Percentiles rank a stretch among this genome's conserved stretches.
These are phyloP conservation scores for Aphis gossypii DNA, from an alignment of 1,140 invertebrate species.

Conservation along the genomic window DNA sequence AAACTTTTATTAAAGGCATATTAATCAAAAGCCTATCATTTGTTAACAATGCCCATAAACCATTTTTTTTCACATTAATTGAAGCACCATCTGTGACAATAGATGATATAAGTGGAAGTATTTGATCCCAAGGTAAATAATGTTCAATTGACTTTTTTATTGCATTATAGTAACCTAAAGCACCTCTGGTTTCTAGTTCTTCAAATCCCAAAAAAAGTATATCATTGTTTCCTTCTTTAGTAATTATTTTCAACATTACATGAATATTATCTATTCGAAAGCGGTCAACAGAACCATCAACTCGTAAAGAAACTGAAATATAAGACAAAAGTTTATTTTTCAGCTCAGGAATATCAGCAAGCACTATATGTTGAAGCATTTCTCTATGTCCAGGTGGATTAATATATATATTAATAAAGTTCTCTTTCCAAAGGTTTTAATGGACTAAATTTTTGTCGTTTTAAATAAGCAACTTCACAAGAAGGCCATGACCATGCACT, in stretches of 20 bases:
- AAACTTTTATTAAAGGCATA: not conserved
- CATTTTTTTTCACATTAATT: not conserved
- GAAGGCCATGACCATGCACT: too few species aligned
- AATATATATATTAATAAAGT: not conserved
- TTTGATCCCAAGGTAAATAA: not conserved
- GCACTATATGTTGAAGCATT: not conserved
- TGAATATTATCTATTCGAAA: slow-evolving; percentile 1
- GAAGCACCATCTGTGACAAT: not conserved
- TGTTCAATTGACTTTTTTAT: not conserved
- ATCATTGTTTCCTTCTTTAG: too few species aligned
- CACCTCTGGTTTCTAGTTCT: too few species aligned
- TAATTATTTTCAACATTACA: not conserved
- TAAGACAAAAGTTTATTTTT: not conserved
- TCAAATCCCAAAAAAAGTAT: too few species aligned
- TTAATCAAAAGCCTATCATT: not conserved
- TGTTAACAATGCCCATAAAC: not conserved
- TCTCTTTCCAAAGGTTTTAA: not conserved
- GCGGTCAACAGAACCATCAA: not conserved
- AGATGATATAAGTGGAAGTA: not conserved
- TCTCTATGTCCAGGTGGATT: slow-evolving; percentile 6
- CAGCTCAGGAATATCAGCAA: not conserved
- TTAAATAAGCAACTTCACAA: too few species aligned
- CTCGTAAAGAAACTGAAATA: not conserved
- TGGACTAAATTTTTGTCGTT: too few species aligned
- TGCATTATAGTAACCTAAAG: too few species aligned